Percentiles rank a stretch among this genome's conserved stretches.
Conservation (phyloP, 2,797 vertebrate genomes). For the Huso huso region DNA sequence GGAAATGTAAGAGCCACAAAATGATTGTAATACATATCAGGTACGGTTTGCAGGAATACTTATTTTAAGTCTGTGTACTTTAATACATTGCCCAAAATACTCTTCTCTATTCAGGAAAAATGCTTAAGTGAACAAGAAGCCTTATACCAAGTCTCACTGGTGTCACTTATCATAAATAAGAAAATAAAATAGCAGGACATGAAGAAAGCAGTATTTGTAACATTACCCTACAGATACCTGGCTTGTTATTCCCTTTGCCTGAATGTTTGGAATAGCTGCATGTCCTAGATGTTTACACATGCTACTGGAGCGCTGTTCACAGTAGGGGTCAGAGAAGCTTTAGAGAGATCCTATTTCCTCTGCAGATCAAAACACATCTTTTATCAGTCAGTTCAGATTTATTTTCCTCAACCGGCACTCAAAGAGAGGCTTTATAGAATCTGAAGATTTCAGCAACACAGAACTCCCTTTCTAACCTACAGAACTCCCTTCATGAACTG, state of each 20-base stretch:
- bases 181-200: neutral
- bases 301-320: neutral
- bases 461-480: constrained; percentile 1
- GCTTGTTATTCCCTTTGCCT: neutral
- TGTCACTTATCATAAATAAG: too few species aligned
- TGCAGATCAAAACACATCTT: constrained; percentile 10
- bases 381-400: constrained; percentile 15
- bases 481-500: constrained; percentile 3
- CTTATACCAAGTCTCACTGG: too few species aligned
- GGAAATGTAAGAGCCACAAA: too few species aligned
- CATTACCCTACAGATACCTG: neutral
- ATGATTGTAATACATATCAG: too few species aligned
- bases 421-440: constrained; percentile 9
- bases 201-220: neutral
- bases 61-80: too few species aligned
- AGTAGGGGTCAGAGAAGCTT: neutral
- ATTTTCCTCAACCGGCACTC: constrained; percentile 18
- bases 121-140: too few species aligned
- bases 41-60: too few species aligned
- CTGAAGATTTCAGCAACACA: constrained; percentile 5
- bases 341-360: constrained; percentile 5
- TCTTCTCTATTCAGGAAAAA: too few species aligned
- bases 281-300: neutral
- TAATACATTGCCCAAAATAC: too few species aligned
- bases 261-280: constrained; percentile 6